phyloP scores from a whole-genome alignment of 2,113 vertebrate genomes.

The Sinocyclocheilus rhinocerous region DNA sequence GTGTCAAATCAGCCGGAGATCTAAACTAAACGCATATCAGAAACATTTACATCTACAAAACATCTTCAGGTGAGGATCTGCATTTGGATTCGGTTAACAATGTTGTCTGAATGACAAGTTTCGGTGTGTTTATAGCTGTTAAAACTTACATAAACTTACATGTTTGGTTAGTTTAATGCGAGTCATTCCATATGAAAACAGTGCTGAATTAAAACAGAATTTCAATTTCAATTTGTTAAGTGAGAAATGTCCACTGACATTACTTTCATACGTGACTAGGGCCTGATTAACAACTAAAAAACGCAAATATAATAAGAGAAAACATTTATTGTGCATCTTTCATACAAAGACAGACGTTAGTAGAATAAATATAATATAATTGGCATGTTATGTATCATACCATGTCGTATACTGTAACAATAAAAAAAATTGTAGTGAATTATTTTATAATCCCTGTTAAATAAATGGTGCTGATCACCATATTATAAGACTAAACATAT shows the following conservation, averaged over 20 bases:
- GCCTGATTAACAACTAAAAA: background rate
- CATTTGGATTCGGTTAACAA: background rate
- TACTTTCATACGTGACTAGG: background rate
- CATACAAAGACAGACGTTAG: background rate
- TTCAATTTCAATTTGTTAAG: background rate
- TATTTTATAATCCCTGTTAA: background rate
- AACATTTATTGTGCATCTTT: background rate
- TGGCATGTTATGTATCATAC: background rate
- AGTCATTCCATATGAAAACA: background rate
- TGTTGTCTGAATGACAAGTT: background rate
- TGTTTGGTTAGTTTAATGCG: background rate
- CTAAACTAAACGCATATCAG: background rate
- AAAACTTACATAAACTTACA: background rate
- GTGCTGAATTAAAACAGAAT: background rate
- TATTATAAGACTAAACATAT: background rate
- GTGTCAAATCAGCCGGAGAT: slow-evolving; percentile 34
- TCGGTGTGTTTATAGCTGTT: background rate
- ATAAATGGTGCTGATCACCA: background rate
- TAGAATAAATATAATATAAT: background rate
- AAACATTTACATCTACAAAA: background rate
- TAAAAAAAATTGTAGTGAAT: background rate
- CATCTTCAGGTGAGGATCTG: background rate
- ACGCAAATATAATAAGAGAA: background rate
- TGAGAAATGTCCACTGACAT: background rate
- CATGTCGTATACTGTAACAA: background rate